Percentiles rank a stretch among this genome's conserved stretches.
These are phyloP conservation scores for Solenopsis fugax DNA, from an alignment of 1,140 invertebrate species.

Conservation along the genomic window DNA sequence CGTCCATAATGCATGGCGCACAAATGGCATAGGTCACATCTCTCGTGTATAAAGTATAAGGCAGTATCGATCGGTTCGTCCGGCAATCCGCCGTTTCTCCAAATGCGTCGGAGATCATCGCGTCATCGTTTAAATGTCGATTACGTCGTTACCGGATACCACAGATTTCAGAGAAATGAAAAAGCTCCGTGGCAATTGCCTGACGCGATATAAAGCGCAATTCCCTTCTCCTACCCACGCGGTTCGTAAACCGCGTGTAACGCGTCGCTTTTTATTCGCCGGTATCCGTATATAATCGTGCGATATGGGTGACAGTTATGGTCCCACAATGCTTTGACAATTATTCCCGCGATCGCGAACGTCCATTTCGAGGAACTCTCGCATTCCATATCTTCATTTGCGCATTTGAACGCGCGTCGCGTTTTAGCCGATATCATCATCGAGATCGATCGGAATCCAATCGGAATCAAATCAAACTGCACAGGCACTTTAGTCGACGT, in stretches of 20 bases:
- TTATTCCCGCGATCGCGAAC: constrained; percentile 9
- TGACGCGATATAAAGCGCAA: constrained; percentile 24
- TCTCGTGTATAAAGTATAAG: constrained; percentile 68
- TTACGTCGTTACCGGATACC: not conserved
- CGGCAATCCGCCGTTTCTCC: not conserved
- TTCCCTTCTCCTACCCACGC: not conserved
- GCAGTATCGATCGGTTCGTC: constrained; percentile 36
- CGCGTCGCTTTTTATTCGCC: not conserved
- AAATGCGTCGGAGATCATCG: constrained; percentile 19
- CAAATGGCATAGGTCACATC: constrained; percentile 75
- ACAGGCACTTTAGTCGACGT: constrained; percentile 37
- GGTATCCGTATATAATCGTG: not conserved
- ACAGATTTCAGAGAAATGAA: constrained; percentile 17
- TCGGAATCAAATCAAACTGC: constrained; percentile 60
- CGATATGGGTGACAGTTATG: not conserved
- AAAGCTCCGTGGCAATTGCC: constrained; percentile 18
- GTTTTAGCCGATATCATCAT: constrained; percentile 51
- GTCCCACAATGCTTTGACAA: not conserved
- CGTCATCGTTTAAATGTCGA: constrained; percentile 51
- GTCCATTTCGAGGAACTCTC: constrained; percentile 14
- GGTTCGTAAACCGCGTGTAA: constrained; percentile 13
- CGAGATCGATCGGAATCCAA: constrained; percentile 49
- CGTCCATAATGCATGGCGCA: constrained; percentile 70
- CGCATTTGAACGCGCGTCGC: constrained; percentile 52
- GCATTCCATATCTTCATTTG: constrained; percentile 66